Percentiles rank a stretch among this genome's conserved stretches.
Evolutionary conservation across 2,888 invertebrate species (phyloP).

Genomic region (Caenorhabditis sulstoni): DNA sequence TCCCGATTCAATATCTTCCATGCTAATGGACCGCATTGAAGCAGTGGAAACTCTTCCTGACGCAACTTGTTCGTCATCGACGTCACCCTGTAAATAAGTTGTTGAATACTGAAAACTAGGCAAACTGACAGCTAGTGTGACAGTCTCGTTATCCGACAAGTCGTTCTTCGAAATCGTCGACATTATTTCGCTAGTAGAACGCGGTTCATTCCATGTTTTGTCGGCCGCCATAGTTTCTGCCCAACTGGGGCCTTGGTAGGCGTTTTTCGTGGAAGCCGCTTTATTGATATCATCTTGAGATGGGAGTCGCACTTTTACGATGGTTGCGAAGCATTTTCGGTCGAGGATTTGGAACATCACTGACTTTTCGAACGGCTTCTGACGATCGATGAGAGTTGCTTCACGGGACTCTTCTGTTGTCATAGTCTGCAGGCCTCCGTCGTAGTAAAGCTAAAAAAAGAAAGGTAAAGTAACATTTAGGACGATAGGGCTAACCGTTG

Average conservation of each 20-base stretch:
- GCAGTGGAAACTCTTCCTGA: conserved; percentile 39
- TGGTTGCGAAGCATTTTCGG: conserved; percentile 68
- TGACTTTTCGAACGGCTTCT: conserved; percentile 59
- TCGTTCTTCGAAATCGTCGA: conserved; percentile 40
- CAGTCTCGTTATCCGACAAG: no score
- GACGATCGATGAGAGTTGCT: conserved; percentile 30
- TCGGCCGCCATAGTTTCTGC: conserved; percentile 52
- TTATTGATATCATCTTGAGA: conserved; percentile 55
- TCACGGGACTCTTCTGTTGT: conserved; percentile 25
- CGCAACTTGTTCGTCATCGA: conserved; percentile 36
- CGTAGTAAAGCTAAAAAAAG: conserved; percentile 63
- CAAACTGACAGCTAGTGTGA: no score
- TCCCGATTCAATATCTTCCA: conserved; percentile 33
- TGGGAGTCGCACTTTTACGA: conserved; percentile 67
- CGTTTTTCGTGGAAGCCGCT: conserved; percentile 28
- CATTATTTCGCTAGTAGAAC: conserved; percentile 21
- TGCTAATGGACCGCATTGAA: conserved; percentile 36
- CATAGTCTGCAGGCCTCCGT: conserved; percentile 60
- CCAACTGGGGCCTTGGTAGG: conserved; percentile 59
- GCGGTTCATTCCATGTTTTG: conserved; percentile 41
- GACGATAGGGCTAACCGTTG: conserved; percentile 25
- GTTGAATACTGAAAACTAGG: no score
- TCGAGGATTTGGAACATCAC: conserved; percentile 72
- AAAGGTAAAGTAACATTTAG: neutral
- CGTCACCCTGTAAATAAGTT: conserved; percentile 22